phyloP scores from a whole-genome alignment of 2,888 invertebrate genomes.

The Calliopum simillimum region DNA sequence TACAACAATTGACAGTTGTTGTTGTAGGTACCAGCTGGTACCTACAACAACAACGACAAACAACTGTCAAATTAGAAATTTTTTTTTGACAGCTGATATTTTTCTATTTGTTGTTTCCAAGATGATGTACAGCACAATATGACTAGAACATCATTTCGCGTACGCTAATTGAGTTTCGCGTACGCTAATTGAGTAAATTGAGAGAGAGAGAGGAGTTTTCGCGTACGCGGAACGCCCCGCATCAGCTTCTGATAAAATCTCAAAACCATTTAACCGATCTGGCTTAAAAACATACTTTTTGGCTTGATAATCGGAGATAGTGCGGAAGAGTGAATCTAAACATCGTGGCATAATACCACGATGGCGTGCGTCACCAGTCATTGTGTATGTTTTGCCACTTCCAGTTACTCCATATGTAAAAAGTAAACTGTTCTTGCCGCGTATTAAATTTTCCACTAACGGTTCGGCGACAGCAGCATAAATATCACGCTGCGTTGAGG shows the following conservation, averaged over 20 bases:
- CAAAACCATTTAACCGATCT: constrained; percentile 94
- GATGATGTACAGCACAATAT: no score
- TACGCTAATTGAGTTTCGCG: no score
- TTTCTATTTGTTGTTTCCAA: no score
- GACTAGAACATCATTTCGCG: no score
- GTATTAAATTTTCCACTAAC: constrained; percentile 85
- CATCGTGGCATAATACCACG: constrained; percentile 86
- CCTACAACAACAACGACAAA: no score
- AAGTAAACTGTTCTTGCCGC: constrained; percentile 90
- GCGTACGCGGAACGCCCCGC: no score
- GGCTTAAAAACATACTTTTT: constrained; percentile 93
- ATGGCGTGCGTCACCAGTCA: constrained; percentile 83
- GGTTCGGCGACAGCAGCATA: constrained; percentile 86
- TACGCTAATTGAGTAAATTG: no score
- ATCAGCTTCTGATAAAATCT: constrained; percentile 88
- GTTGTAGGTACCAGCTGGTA: no score
- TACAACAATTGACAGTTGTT: no score
- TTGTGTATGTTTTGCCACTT: constrained; percentile 97
- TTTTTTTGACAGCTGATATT: no score
- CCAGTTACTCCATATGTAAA: constrained; percentile 99
- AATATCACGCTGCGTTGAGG: constrained; percentile 82
- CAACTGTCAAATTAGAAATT: no score
- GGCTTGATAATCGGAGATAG: constrained; percentile 84
- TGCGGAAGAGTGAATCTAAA: constrained; percentile 95
- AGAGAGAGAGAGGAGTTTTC: no score